Conservation (phyloP, 2,888 invertebrate genomes). For the Metalampra italica region DNA sequence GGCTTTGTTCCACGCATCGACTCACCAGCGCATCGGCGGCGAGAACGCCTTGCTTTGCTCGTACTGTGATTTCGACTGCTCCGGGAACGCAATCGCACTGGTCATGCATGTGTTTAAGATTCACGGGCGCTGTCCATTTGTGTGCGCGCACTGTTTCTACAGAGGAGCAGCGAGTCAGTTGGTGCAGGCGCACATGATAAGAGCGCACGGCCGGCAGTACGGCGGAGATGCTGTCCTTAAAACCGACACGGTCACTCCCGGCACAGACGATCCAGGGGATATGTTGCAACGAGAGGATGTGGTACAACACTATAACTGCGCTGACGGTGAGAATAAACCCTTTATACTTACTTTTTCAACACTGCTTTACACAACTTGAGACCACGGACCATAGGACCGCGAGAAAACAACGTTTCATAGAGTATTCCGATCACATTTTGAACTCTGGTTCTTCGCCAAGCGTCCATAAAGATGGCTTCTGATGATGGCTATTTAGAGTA, state of each 20-base stretch:
- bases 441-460: no score
- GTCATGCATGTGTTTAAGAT: conserved; percentile 79
- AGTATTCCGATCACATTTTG: no score
- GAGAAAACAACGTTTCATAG: no score
- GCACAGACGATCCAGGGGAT: conserved; percentile 19
- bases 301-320: conserved; percentile 51
- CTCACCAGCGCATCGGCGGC: conserved; percentile 50
- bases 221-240: conserved; percentile 29
- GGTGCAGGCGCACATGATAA: conserved; percentile 78
- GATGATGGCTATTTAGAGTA: no score
- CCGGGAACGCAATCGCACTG: conserved; percentile 53
- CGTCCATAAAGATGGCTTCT: no score
- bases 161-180: conserved; percentile 79
- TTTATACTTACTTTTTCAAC: not conserved
- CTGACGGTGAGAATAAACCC: conserved; percentile 34
- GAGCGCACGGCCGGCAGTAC: conserved; percentile 38
- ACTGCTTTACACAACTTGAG: no score
- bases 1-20: conserved; percentile 54
- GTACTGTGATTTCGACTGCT: conserved; percentile 74
- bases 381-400: no score
- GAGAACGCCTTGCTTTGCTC: conserved; percentile 74
- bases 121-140: conserved; percentile 80
- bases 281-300: conserved; percentile 49
- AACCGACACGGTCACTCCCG: conserved; percentile 22
- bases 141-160: conserved; percentile 84